Evolutionary conservation across 1,140 invertebrate species (phyloP), one percentile per base, ranked within the genome.

Genomic region (Goniozus legneri): DNA sequence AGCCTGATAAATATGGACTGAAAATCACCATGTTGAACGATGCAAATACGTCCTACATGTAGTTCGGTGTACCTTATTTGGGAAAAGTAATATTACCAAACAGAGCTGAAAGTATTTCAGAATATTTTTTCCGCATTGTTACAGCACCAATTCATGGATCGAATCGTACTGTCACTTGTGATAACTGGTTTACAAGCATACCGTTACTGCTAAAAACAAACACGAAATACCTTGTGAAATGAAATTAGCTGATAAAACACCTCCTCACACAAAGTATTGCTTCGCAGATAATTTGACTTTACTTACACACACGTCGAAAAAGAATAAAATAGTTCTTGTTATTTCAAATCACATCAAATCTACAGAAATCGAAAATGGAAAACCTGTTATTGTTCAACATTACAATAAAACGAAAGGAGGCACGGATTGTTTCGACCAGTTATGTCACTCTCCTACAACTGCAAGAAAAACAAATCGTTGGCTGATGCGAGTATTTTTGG

Each of bases 401-500:
- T 77, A 77, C 44, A 76, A 78, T 58, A 10, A 48, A 21, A 72
- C 62, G 2, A 78, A 77, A 60, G 54, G 59, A 13, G 70, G 65
- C 8, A 68, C 74, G 1, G 64, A 73, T 56, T 62, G 41, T 10
- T 62, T 69, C 35, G 66, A 77, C 53, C 46, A 63, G 50, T 51
- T 58, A 34, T 69, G 60, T 41, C 33, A 33, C 41, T 38, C 20
- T 50, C 58, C 49, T 38, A 47, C 41, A 8, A 47, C 36, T 8
- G 53, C 56, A 18, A 53, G 63, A 8, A 57, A 52, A 38, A 63
- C 59, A 24, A 44, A 52, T n/a, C 44, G 60, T 35, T 67, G 63
- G 64, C 54, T 58, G 16, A 46, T 56, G 30, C 39, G 50, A 8
- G 37, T 54, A 32, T 62, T 60, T 40, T 59, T 42, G 30, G 52